Conservation (phyloP, 2,113 vertebrate genomes). For the Coregonus clupeaformis region DNA sequence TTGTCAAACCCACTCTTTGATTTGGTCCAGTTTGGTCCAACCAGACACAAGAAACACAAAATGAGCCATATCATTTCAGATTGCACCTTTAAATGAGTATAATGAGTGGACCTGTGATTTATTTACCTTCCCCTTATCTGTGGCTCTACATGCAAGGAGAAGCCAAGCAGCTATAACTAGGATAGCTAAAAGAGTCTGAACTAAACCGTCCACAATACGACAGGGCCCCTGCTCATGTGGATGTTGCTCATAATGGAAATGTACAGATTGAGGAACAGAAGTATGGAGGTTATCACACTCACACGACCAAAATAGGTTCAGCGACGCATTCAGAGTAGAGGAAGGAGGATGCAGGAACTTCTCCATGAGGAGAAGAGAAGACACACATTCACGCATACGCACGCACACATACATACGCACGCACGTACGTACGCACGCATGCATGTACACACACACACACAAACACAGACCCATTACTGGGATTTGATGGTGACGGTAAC, state of each 20-base stretch:
- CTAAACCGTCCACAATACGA: not conserved
- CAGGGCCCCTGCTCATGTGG: slow-evolving; percentile 34
- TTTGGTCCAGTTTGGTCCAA: too few species aligned
- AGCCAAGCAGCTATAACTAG: not conserved
- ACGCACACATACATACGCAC: too few species aligned
- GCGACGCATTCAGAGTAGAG: slow-evolving; percentile 46
- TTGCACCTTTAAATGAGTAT: too few species aligned
- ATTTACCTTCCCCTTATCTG: not conserved
- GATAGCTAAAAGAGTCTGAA: not conserved
- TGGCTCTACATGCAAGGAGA: not conserved
- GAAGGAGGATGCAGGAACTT: slow-evolving; percentile 14
- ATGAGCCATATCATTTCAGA: too few species aligned
- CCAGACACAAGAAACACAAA: too few species aligned
- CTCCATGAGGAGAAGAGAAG: not conserved
- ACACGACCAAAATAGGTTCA: slow-evolving; percentile 73
- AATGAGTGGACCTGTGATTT: too few species aligned
- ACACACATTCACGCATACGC: not conserved
- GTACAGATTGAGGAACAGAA: slow-evolving; percentile 71
- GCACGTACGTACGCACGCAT: too few species aligned
- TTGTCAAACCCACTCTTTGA: too few species aligned
- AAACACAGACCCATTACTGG: too few species aligned
- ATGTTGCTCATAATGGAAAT: slow-evolving; percentile 54
- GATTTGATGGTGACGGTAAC: too few species aligned
- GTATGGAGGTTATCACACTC: slow-evolving; percentile 76
- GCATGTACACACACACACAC: too few species aligned